Evolutionary conservation across 2,113 vertebrate species (phyloP), one percentile per base, ranked within the genome.

Genomic region (Salvelinus fontinalis): DNA sequence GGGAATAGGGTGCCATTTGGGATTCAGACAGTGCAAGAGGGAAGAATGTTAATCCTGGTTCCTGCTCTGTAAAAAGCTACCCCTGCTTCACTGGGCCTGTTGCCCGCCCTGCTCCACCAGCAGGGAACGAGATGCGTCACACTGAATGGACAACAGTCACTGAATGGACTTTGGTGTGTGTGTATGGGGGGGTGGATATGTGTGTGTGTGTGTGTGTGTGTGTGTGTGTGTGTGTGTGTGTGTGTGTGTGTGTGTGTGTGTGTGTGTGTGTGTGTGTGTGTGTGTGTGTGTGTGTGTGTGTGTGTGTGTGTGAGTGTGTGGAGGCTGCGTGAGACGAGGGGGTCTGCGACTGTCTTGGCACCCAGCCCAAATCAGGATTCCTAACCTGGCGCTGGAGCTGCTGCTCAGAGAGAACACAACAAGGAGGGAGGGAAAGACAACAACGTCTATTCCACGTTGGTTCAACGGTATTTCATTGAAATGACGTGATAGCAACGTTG

Each of bases 31-130:
- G 82, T 60, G 77, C 81, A 85, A 81, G 71, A 83, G 67, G 48
- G 78, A 91, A 87, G 90, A 93, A 92, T 93, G 91, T 93, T 92
- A 93, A 93, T 91, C 91, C 39, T 74, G 18, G 90, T 31, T 74
- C 75, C 75, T 76, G 78, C 75, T 14, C 49, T 60, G 82, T 81
- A 80, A 83, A 87, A 87, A 85, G 64, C 71, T 86, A 79, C 9
- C 81, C 82, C 80, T 82, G 84, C 87, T 85, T 89, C 86, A 78
- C 29, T 74, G 73, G 81, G 80, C 57, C 68, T 51, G 79, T 82
- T 83, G 51, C 16, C 51, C 18, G 49, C 85, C 16, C 49, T 54
- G 49, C 85, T 79, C 84, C 81, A 82, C 81, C 84, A 84, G 81
- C 88, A 86, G 89, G 87, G 88, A 75, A 85, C 72, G 79, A 86